phyloP scores from a whole-genome alignment of 2,113 vertebrate species.

The Anolis carolinensis region DNA sequence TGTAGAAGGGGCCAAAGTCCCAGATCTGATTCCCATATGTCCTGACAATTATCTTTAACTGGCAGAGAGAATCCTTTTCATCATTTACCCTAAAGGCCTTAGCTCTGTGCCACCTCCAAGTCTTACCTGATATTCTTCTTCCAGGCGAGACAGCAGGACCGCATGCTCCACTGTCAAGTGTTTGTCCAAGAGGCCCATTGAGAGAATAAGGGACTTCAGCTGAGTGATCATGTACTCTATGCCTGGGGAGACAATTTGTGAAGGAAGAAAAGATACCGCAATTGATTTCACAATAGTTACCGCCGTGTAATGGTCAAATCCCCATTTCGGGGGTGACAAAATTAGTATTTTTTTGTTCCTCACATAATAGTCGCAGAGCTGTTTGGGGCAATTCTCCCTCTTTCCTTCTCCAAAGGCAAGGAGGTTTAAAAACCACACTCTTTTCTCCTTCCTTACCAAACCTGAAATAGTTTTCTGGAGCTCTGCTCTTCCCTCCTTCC shows the following conservation, averaged over 20 bases:
- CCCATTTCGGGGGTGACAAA: too few relatives aligned
- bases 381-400: too few relatives aligned
- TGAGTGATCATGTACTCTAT: slow-evolving; percentile 93
- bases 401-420: too few relatives aligned
- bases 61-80: neutral
- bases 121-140: slow-evolving; percentile 96
- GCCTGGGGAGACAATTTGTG: slow-evolving; percentile 70
- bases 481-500: too few relatives aligned
- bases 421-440: too few relatives aligned
- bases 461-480: too few relatives aligned
- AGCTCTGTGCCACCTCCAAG: slow-evolving; percentile 44
- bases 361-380: too few relatives aligned
- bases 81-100: neutral
- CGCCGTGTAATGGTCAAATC: too few relatives aligned
- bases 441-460: too few relatives aligned
- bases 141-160: slow-evolving; percentile 90
- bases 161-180: slow-evolving; percentile 91
- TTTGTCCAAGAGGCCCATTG: slow-evolving; percentile 88
- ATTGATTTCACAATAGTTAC: too few relatives aligned
- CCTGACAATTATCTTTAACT: neutral
- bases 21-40: neutral
- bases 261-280: neutral
- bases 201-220: slow-evolving; percentile 92
- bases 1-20: neutral
- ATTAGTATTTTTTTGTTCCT: too few relatives aligned